phyloP scores from a whole-genome alignment of 23 tunicate genomes.

The Halocynthia roretzi region DNA sequence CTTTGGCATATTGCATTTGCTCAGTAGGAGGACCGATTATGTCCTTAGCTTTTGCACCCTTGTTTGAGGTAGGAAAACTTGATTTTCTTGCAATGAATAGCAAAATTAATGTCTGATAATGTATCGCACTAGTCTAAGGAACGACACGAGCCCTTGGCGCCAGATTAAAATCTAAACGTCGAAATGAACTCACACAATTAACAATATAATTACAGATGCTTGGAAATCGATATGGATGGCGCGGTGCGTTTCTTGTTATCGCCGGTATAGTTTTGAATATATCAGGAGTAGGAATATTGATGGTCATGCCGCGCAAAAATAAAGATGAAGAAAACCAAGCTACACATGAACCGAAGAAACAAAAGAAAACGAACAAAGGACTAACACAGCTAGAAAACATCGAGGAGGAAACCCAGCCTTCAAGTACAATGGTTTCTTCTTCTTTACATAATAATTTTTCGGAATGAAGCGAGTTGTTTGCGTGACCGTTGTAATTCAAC shows the following conservation, averaged over 20 bases:
- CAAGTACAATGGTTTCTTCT: constrained; percentile 2
- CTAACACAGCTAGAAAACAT: background rate
- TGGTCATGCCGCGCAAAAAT: constrained; percentile 10
- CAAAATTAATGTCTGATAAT: background rate
- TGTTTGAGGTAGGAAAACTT: constrained; percentile 25
- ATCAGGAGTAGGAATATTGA: constrained; percentile 19
- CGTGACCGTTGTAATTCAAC: too few relatives aligned
- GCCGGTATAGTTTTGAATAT: constrained; percentile 11
- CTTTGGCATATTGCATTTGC: constrained; percentile 27
- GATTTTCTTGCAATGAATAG: background rate
- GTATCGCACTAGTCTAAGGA: background rate
- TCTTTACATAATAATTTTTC: background rate
- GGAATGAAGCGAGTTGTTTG: too few relatives aligned
- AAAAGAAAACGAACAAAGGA: background rate
- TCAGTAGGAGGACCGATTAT: constrained; percentile 36
- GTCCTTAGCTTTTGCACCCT: constrained; percentile 32
- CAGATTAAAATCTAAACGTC: too few relatives aligned
- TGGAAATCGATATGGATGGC: constrained; percentile 4
- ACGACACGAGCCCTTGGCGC: background rate
- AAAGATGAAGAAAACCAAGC: background rate
- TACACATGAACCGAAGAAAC: background rate
- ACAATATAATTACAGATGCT: too few relatives aligned
- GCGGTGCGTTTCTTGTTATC: constrained; percentile 14
- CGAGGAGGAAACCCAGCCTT: background rate
- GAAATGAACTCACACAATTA: too few relatives aligned